Percentiles rank a stretch among this genome's conserved stretches.
Conservation (phyloP, 1,140 invertebrate species). For the Coptotermes formosanus region DNA sequence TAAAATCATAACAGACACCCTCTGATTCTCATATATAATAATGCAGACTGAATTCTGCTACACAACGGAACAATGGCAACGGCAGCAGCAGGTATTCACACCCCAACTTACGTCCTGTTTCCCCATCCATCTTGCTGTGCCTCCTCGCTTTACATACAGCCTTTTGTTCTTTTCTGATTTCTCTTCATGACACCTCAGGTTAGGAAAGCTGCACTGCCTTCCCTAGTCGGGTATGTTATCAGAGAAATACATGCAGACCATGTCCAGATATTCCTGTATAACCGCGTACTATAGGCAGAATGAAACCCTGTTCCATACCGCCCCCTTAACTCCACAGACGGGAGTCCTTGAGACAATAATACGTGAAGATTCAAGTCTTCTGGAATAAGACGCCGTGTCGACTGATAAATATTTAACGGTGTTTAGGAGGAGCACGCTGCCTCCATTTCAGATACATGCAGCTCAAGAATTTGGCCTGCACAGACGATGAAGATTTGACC, state of each 20-base stretch:
- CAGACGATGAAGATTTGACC: too few species aligned
- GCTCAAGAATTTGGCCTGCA: too few species aligned
- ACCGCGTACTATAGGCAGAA: not conserved
- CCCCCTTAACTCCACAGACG: too few species aligned
- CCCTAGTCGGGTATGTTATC: not conserved
- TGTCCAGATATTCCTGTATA: not conserved
- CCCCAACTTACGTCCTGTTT: not conserved
- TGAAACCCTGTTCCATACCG: too few species aligned
- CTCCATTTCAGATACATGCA: too few species aligned
- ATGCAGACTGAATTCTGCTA: not conserved
- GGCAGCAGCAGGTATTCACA: not conserved
- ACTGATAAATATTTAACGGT: too few species aligned
- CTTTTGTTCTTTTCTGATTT: not conserved
- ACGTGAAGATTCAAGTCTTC: too few species aligned
- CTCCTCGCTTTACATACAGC: not conserved
- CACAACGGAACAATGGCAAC: not conserved
- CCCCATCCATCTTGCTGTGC: not conserved
- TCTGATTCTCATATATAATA: not conserved
- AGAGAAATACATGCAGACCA: not conserved
- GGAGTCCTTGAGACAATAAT: too few species aligned
- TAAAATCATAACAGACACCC: not conserved
- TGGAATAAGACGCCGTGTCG: too few species aligned
- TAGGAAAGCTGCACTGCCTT: not conserved
- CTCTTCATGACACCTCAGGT: not conserved
- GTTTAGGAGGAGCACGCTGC: too few species aligned